Evolutionary conservation across 2,888 invertebrate genomes (phyloP).

Genomic region (Tipula helvola): DNA sequence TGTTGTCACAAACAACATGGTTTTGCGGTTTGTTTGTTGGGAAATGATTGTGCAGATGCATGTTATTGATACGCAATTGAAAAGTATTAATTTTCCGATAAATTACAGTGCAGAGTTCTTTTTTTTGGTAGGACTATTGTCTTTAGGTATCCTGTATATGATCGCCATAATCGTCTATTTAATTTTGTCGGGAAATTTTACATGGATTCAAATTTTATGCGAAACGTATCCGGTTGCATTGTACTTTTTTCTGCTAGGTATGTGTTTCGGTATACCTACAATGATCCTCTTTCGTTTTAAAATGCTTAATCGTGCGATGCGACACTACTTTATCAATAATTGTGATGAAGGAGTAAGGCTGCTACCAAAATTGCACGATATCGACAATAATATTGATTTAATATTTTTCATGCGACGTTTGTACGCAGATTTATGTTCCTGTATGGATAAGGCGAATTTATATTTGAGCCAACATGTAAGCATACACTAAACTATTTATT

Average conservation of each 20-base stretch:
- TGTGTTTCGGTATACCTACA: not conserved
- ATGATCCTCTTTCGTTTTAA: not conserved
- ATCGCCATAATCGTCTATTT: not conserved
- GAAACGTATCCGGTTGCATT: not conserved
- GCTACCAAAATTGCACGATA: not conserved
- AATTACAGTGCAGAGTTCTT: not conserved
- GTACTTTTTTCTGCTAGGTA: not conserved
- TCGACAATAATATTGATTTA: not conserved
- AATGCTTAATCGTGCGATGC: not conserved
- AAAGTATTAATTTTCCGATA: not conserved
- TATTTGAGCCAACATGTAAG: not conserved
- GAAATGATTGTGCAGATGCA: not conserved
- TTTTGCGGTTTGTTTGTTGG: not conserved
- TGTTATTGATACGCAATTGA: not conserved
- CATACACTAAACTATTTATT: not conserved
- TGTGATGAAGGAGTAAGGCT: not conserved
- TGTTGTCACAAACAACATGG: not conserved
- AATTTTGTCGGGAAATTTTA: not conserved
- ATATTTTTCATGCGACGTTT: not conserved
- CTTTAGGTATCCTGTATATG: not conserved
- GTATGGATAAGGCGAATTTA: not conserved
- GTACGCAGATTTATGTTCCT: not conserved
- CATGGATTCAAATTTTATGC: not conserved
- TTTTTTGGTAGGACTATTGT: not conserved
- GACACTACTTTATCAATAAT: not conserved